Percentiles rank a stretch among this genome's conserved stretches.
phyloP scores from a whole-genome alignment of 2,113 vertebrate species.

The Proterorhinus semilunaris region DNA sequence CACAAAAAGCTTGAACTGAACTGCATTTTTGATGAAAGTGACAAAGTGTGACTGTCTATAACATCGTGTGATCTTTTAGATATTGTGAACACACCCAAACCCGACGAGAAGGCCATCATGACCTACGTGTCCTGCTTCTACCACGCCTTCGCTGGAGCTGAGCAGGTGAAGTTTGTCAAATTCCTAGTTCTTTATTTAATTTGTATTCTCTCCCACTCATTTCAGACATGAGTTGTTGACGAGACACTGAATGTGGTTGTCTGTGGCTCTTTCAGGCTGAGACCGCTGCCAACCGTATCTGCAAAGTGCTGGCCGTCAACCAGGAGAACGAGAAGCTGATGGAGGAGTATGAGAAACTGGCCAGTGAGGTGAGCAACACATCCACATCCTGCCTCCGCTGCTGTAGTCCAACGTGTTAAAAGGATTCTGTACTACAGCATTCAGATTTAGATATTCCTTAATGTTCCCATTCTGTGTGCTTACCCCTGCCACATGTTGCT shows the following conservation, averaged over 20 bases:
- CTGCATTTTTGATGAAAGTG: not conserved
- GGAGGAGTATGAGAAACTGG: constrained; percentile 78
- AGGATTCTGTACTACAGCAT: not conserved
- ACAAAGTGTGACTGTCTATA: not conserved
- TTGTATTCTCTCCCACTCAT: not conserved
- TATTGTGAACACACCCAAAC: constrained; percentile 90
- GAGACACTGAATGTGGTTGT: not conserved
- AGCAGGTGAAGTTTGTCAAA: constrained; percentile 76
- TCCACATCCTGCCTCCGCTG: constrained; percentile 12
- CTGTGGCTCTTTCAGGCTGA: constrained; percentile 54
- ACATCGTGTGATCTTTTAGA: constrained; percentile 62
- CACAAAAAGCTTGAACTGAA: not conserved
- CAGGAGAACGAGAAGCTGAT: constrained; percentile 77
- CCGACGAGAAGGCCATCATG: constrained; percentile 93
- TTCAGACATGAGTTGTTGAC: not conserved
- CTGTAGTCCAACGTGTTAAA: not conserved
- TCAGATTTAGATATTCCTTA: not conserved
- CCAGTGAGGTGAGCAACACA: constrained; percentile 68
- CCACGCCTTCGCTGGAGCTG: constrained; percentile 90
- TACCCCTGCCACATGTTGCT: not conserved
- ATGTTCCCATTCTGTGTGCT: not conserved
- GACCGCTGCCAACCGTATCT: constrained; percentile 75
- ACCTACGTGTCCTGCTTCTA: constrained; percentile 94
- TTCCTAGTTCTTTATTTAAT: not conserved
- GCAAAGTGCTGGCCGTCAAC: constrained; percentile 74